Evolutionary conservation across 2,888 invertebrate genomes (phyloP).

Genomic region (Alviniconcha strummeri): DNA sequence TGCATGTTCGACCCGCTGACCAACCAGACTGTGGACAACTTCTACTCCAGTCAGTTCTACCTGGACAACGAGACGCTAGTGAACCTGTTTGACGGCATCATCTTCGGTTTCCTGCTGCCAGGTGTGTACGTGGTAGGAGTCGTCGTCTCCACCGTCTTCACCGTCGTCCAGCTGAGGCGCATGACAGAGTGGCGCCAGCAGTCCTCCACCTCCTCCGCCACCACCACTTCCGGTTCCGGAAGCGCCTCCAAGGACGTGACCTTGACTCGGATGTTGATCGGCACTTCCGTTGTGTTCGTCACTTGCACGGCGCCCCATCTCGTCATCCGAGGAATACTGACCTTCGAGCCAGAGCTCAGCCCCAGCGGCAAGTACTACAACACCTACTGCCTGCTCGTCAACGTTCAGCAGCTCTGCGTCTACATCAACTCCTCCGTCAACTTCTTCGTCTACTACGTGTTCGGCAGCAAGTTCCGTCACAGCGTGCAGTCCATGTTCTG

Average conservation of each 20-base stretch:
- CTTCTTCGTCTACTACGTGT: constrained; percentile 12
- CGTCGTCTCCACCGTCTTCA: background rate
- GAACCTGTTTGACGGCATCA: background rate
- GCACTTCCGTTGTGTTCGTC: background rate
- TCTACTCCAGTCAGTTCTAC: background rate
- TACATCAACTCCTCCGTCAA: background rate
- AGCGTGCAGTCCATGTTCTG: too few relatives aligned
- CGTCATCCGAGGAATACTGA: background rate
- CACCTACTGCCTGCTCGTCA: background rate
- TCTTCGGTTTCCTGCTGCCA: background rate
- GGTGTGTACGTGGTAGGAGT: background rate
- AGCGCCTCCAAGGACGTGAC: background rate
- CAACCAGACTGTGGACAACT: too few relatives aligned
- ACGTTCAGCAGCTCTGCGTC: background rate
- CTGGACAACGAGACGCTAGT: background rate
- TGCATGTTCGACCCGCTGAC: constrained; percentile 10
- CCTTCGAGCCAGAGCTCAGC: background rate
- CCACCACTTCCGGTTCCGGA: background rate
- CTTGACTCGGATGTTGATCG: background rate
- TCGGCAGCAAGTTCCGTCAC: background rate
- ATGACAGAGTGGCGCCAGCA: background rate
- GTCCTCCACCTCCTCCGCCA: background rate
- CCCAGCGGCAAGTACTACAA: background rate
- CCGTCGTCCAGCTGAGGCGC: background rate
- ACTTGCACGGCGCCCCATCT: background rate